These are phyloP conservation scores for Rotaria socialis DNA, from an alignment of 2,888 invertebrate genomes.

Conservation along the genomic window DNA sequence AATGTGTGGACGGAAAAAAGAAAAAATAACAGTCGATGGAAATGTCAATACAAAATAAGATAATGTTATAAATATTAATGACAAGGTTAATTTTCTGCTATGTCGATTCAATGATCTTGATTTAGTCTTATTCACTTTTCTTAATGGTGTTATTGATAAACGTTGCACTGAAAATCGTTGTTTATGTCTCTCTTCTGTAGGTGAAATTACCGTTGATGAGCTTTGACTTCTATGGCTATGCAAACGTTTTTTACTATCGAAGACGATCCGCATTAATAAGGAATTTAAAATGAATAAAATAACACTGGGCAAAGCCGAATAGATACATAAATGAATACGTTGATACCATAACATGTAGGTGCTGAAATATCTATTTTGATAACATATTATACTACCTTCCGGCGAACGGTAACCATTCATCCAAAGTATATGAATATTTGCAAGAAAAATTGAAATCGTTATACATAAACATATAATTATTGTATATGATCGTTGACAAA, in stretches of 20 bases:
- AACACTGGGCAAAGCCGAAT: background rate
- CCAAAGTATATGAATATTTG: background rate
- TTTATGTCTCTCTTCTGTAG: too few species aligned
- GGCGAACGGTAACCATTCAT: background rate
- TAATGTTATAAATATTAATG: conserved; percentile 22
- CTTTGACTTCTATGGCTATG: background rate
- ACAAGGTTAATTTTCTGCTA: conserved; percentile 13
- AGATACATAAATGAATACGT: background rate
- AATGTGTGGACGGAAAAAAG: background rate
- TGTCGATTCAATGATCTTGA: background rate
- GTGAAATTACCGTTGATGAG: too few species aligned
- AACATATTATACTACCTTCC: background rate
- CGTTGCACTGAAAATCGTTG: too few species aligned
- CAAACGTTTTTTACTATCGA: background rate
- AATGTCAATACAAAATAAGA: conserved; percentile 16
- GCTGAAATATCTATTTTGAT: background rate
- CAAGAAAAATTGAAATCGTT: background rate
- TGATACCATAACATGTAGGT: conserved; percentile 17
- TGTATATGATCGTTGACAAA: background rate
- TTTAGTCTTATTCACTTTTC: background rate
- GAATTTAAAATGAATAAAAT: conserved; percentile 15
- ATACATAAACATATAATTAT: background rate
- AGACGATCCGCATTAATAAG: background rate
- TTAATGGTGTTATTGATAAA: background rate
- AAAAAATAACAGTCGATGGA: conserved; percentile 25